These are phyloP conservation scores for Melanostoma mellinum DNA, from an alignment of 2,888 invertebrate species.

Conservation along the genomic window DNA sequence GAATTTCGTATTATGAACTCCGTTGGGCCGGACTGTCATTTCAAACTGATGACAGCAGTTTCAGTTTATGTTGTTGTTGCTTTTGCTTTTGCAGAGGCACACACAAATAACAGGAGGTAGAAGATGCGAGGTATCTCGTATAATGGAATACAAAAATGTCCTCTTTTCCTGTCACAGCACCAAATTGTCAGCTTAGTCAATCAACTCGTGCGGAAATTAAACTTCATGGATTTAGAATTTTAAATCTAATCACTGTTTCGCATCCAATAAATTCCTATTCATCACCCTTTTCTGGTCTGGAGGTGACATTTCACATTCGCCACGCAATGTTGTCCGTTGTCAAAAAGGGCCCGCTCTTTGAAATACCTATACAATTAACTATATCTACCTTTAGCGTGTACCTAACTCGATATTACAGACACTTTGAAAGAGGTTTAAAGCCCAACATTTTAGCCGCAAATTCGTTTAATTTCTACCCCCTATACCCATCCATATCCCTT, in stretches of 20 bases:
- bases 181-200: slow-evolving; percentile 60
- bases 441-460: slow-evolving; percentile 34
- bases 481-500: too few species aligned
- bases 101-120: background rate
- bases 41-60: slow-evolving; percentile 38
- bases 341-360: background rate
- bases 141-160: slow-evolving; percentile 14
- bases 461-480: slow-evolving; percentile 28
- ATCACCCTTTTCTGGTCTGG: slow-evolving; percentile 32
- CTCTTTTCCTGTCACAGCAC: slow-evolving; percentile 29
- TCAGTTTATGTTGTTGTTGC: slow-evolving; percentile 23
- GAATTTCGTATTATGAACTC: slow-evolving; percentile 41
- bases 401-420: slow-evolving; percentile 16
- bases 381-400: background rate
- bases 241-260: slow-evolving; percentile 60
- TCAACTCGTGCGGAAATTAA: slow-evolving; percentile 68
- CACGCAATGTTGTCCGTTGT: slow-evolving; percentile 13
- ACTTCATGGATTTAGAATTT: slow-evolving; percentile 65
- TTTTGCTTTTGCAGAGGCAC: slow-evolving; percentile 3
- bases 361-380: too few species aligned
- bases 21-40: slow-evolving; percentile 31
- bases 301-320: slow-evolving; percentile 21
- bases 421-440: slow-evolving; percentile 24
- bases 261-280: slow-evolving; percentile 56
- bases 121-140: background rate